Conservation (phyloP, 1,140 invertebrate genomes). For the Aphelenchoides besseyi region DNA sequence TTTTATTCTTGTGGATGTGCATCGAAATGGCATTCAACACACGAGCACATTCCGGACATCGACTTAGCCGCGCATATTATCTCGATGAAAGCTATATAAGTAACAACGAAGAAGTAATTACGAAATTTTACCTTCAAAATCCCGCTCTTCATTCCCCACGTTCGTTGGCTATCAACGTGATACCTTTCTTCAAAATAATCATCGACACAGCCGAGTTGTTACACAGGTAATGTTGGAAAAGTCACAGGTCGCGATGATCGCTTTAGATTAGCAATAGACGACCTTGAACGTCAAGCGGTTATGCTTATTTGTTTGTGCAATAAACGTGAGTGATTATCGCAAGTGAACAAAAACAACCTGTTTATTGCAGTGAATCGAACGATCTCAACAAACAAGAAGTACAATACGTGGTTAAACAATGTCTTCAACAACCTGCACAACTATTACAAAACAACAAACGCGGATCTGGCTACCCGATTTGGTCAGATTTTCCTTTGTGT, state of each 20-base stretch:
- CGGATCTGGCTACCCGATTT: background rate
- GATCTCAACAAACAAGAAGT: background rate
- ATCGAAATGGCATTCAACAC: background rate
- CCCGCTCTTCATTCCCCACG: background rate
- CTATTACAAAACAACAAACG: background rate
- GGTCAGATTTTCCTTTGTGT: background rate
- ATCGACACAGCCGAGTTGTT: background rate
- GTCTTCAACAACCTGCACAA: background rate
- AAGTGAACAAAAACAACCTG: background rate
- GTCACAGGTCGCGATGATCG: background rate
- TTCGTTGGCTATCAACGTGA: background rate
- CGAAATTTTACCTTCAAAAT: background rate
- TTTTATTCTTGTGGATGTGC: background rate
- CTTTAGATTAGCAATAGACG: background rate
- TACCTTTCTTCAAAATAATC: background rate
- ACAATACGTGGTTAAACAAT: background rate
- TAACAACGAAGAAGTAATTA: background rate
- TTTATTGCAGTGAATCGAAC: background rate
- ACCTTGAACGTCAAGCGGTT: background rate
- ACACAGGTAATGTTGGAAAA: background rate
- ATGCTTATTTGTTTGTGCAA: constrained; percentile 9
- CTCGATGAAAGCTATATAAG: background rate
- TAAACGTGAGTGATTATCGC: background rate
- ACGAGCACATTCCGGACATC: background rate
- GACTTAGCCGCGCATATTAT: background rate